These are phyloP conservation scores for Apistogramma diplotaenia DNA, from an alignment of 2,113 vertebrate genomes.

Conservation along the genomic window DNA sequence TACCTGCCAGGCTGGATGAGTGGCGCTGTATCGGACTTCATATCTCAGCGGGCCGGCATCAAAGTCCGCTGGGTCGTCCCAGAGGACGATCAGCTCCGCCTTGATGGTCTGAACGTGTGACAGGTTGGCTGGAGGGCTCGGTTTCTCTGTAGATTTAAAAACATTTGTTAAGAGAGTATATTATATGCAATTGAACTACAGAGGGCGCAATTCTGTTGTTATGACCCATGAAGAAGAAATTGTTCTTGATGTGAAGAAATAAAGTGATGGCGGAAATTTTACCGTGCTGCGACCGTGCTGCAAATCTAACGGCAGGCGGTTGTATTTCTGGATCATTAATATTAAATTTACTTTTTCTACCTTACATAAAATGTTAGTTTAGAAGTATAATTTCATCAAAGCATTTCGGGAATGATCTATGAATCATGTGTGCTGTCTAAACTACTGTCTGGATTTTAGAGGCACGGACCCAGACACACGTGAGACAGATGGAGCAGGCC, in stretches of 20 bases:
- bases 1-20: constrained; percentile 65
- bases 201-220: no score
- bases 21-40: constrained; percentile 79
- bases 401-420: background rate
- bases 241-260: no score
- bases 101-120: constrained; percentile 78
- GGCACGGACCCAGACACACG: background rate
- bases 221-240: no score
- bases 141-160: constrained; percentile 84
- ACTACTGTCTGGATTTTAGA: background rate
- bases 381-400: background rate
- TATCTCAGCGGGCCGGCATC: constrained; percentile 69
- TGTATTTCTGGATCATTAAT: background rate
- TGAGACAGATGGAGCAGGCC: background rate
- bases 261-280: no score
- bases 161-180: no score
- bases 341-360: background rate
- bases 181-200: no score
- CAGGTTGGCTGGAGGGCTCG: constrained; percentile 81
- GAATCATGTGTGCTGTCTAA: background rate
- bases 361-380: background rate
- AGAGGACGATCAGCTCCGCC: constrained; percentile 80
- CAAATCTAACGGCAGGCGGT: background rate
- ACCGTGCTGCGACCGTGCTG: no score
- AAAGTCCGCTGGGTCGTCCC: constrained; percentile 67